Evolutionary conservation across 2,797 vertebrate species (phyloP), one percentile per base, ranked within the genome.

Genomic region (Acanthurus lineatus): DNA sequence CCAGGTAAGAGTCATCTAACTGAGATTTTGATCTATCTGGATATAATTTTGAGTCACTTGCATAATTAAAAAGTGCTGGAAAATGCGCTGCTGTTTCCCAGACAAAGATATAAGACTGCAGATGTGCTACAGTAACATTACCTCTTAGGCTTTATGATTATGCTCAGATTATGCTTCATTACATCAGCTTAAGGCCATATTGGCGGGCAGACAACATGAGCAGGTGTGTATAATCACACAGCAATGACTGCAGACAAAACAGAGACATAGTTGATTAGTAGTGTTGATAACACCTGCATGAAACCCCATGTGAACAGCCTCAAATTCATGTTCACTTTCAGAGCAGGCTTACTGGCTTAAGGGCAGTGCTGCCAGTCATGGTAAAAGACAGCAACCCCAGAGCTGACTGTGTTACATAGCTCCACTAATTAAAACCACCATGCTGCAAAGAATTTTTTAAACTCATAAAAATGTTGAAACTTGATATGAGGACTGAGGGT

Each of bases 1-100:
- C 28, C 93, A 95, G 94, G 96, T 96, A 73, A 89, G 89, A 45
- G 16, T 51, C 44, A 11, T 62, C 49, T 20, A 61, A 17, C 2
- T 14, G 11, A 61, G 3, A 20, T 16, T 11, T 35, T 35, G 8
- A 44, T 14, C 17, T 0, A 53, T 38, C 5, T 59, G 53, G 6
- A 53, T 3, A 47, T 44, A 8, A 11, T 73, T 53, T 47, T 2
- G 16, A 45, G 54, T 53, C 17, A 19, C 10, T 57, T 35, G 28
- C 12, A 56, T 5, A 14, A 14, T 51, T 51, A 51, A 51, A 38
- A 49, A 47, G 3, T 6, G 32, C 22, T 48, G 12, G 9, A 35
- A 61, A 72, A 17, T 9, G 14, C 32, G 17, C 10, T 14, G 25
- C 20, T 52, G 42, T 47, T 60, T 48, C 5, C 20, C 20, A 59